Evolutionary conservation across 2,797 vertebrate species (phyloP), one percentile per base, ranked within the genome.

Genomic region (Chelmon rostratus): DNA sequence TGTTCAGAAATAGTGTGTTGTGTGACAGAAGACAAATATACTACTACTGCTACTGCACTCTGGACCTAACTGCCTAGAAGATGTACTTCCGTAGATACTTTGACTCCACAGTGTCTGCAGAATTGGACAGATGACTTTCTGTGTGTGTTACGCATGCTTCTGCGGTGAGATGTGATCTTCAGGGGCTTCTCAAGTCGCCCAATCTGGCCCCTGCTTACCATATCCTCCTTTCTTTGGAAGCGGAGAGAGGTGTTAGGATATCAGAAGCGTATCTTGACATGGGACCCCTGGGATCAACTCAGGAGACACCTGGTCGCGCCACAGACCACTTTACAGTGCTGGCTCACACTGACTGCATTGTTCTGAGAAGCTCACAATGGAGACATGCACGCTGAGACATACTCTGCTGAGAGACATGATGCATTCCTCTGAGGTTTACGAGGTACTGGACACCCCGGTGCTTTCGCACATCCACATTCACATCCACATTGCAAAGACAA

Each of bases 221-320:
- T 76, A 46, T 77, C 47, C 38, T 83, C 56, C 65, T 65, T 54
- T 61, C 15, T 38, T n/a, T 25, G 57, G 54, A 79, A 85, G 42
- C 72, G 70, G 69, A 64, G 37, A 77, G 68, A 81, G 62, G 81
- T 76, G 76, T 75, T 58, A 25, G 71, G 47, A 80, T 81, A 78
- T 76, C 79, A 79, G 67, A 73, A 64, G 52, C 64, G 58, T 84
- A 79, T 88, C 86, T 72, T 79, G 78, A 85, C 85, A 88, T 28
- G 5, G 23, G 81, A 81, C 78, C 74, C 68, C 71, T 74, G 84
- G 89, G 92, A 89, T 82, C 70, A 57, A 74, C 73, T 84, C 63
- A 44, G 75, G 79, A 91, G 87, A 92, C 91, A 93, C 92, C 91
- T 94, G 86, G 87, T 89, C 31, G 35, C 40, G 47, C 88, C 87